Base-by-base conservation (phyloP, 2,797 vertebrate species). In the Phoebastria nigripes region DNA sequence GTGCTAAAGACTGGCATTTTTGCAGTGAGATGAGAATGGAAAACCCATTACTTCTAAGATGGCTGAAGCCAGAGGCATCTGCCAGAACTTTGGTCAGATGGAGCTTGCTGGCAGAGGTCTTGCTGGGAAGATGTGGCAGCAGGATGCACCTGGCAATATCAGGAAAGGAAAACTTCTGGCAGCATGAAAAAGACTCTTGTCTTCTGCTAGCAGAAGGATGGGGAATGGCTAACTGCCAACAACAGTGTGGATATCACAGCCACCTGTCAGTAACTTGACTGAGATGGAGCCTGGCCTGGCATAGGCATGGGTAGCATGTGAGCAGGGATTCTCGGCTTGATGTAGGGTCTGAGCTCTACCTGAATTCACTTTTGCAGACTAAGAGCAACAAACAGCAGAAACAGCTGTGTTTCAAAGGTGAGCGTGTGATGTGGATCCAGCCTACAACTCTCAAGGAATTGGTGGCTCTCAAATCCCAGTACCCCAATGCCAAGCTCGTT, bases 371-470 rank as follows among this genome's bases (percentile, higher is more conserved):
- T 97, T 96, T 94, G 44, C 95, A 98, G 98, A 98, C 91, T 46
- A 95, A 97, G 90, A 97, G 96, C 58, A 98, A 98, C 73, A 90
- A 97, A 22, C 96, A 96, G 21, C 95, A 67, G 37, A 97, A 84
- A 47, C 97, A 97, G 39, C 91, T 99, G 91, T 91, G 97, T 65
- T 99, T 99, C 97, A 97, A 89, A 92, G 99, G 99, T 0, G 98
- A 99, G 46, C 97, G 98, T 28, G 97, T 98, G 35, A 95, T 83
- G 39, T 99, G 99, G 99, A 97, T 99, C 74, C 99, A 99, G 97
- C 99, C 98, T 5, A 94, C 95, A 11, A 98, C 94, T 44, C 98
- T 99, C 62, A 80, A 91, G 2, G 98, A 99, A 91, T 77, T 99
- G 25, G 94, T 99, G 92, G 91, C 91, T 15, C 98, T 99, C 70